Base-by-base conservation (phyloP, 2,888 invertebrate species). In the Torymus tubicola region DNA sequence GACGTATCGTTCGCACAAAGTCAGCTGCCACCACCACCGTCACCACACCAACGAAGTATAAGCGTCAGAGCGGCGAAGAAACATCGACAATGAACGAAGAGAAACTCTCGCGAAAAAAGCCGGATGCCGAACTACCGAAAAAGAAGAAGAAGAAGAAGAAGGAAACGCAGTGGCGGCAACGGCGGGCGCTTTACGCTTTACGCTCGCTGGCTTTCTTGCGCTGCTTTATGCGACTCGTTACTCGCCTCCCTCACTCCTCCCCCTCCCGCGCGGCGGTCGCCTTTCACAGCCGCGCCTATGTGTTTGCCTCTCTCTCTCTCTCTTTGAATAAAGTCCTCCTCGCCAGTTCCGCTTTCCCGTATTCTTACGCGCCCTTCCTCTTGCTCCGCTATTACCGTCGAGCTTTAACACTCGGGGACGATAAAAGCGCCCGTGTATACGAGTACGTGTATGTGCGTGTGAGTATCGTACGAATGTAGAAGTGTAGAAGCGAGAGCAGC, bases 141-240 rank as follows among this genome's bases (percentile, higher is more conserved):
- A 76, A 74, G 68, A 77, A 78, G 73, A 77, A 80, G 57, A 80
- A 80, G 80, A 57, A 74, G 69, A 75, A 80, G 53, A 63, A 71
- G 76, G 31, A 76, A 21, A 77, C 12, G 75, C 60, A 68, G 58
- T 77, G 78, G 74, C 31, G 31, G 31, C 31, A 4, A 4, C 31
- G 31, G 31, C 31, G 31, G 31, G 85, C 84, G 84, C 85, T 85
- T 84, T 84, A 83, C 83, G 82, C 84, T 85, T 84, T 81, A 83
- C 83, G 84, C 84, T 84, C 69, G 42, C 68, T 13, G 72, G 18
- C 80, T 76, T 80, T 80, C 81, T 73, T 79, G 73, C 63, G 18
- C 55, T 72, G 72, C 76, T 81, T 73, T 77, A 77, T 81, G 73
- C 70, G 72, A 81, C 81, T 81, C 81, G 77, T 81, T 81, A 81